Evolutionary conservation across 2,113 vertebrate genomes (phyloP).

Genomic region (Gopherus flavomarginatus): DNA sequence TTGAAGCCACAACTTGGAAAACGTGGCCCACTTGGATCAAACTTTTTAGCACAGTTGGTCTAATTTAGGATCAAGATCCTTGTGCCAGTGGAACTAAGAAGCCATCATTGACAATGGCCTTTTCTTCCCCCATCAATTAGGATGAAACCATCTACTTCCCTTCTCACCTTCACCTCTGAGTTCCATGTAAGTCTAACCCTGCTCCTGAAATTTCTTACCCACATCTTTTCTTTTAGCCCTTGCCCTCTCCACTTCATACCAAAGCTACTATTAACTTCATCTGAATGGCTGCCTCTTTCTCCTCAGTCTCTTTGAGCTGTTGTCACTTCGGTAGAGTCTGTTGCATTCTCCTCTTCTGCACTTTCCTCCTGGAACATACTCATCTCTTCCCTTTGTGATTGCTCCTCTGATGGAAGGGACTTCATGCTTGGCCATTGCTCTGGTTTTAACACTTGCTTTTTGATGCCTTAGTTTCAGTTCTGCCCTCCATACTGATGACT

Average conservation of each 20-base stretch:
- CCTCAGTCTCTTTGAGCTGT: neutral
- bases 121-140: neutral
- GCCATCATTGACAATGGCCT: neutral
- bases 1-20: neutral
- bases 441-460: neutral
- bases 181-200: neutral
- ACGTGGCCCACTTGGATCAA: neutral
- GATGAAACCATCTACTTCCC: neutral
- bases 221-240: neutral
- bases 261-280: neutral
- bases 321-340: neutral
- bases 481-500: neutral
- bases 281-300: neutral
- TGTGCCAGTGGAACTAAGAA: neutral
- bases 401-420: neutral
- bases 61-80: neutral
- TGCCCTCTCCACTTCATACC: neutral
- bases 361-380: neutral
- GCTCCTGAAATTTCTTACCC: neutral
- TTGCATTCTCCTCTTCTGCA: neutral
- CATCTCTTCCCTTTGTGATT: neutral
- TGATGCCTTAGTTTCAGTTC: neutral
- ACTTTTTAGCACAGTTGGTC: neutral
- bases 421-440: neutral
- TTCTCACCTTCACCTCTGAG: neutral